Base-by-base conservation (phyloP, 2,888 invertebrate species). In the Melanchra persicariae region DNA sequence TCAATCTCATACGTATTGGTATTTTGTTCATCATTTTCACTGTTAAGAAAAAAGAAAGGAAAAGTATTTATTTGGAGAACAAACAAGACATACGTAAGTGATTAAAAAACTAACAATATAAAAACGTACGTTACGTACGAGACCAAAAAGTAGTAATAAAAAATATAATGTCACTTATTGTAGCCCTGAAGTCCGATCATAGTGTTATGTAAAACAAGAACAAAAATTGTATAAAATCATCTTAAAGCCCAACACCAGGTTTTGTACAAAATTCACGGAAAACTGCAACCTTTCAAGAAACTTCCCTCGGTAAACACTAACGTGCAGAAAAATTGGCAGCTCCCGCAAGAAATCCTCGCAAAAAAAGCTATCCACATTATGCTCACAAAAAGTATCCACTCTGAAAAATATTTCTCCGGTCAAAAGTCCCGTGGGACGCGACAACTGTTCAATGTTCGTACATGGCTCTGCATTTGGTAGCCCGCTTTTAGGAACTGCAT, bases 401-500 rank as follows among this genome's bases (percentile, higher is more conserved):
- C 78, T 84, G 85, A 85, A 89, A 92, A 91, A 92, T 91, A 92
- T 92, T 91, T 90, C 86, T 82, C 85, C 83, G 87, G 87, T 87
- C 89, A 87, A 85, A 86, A 90, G 88, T 91, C 93, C 90, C 93
- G 91, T 89, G 93, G 92, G 93, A 93, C 71, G 80, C 84, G 87
- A 91, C 92, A 91, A 91, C 90, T 92, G 93, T 90, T 90, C 91
- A 59, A 70, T 85, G 88, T 84, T 78, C 80, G 81, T 83, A 84
- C 87, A 89, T 83, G 84, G 82, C 81, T 87, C 82, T 85, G 90
- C 87, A 90, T 92, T 90, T 88, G 88, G 87, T 89, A 88, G 85
- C 82, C 86, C 88, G 91, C 91, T 93, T 93, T 93, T 90, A 91
- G 74, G 87, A 90, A 89, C 88, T 90, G 91, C 91, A 89, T 88